Conservation (phyloP, 2,888 invertebrate genomes). For the Mallateleia sp. region DNA sequence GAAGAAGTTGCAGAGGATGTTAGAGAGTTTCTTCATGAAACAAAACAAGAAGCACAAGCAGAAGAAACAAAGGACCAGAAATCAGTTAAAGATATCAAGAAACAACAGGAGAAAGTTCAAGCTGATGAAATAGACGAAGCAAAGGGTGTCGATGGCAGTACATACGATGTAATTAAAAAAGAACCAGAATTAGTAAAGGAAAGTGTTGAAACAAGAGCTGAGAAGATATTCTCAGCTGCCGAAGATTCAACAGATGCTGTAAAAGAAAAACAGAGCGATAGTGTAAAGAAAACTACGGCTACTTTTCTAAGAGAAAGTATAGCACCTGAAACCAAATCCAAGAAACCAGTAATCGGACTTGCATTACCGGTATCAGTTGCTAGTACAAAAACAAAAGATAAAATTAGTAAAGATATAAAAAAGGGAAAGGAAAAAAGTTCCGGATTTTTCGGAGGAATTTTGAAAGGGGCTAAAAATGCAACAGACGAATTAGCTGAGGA, state of each 20-base stretch:
- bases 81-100: slow-evolving; percentile 64
- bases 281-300: slow-evolving; percentile 16
- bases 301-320: no score
- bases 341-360: slow-evolving; percentile 57
- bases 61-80: slow-evolving; percentile 51
- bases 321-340: slow-evolving; percentile 29
- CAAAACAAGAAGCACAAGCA: slow-evolving; percentile 64
- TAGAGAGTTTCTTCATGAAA: slow-evolving; percentile 87
- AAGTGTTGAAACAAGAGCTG: no score
- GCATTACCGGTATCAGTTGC: no score
- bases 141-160: no score
- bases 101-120: slow-evolving; percentile 60
- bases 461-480: slow-evolving; percentile 76
- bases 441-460: slow-evolving; percentile 82
- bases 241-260: no score
- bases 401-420: slow-evolving; percentile 68
- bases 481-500: slow-evolving; percentile 52
- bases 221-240: no score
- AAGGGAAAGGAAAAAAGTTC: slow-evolving; percentile 73
- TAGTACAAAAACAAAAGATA: slow-evolving; percentile 24
- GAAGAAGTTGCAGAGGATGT: slow-evolving; percentile 56
- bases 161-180: no score
- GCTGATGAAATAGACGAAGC: no score
- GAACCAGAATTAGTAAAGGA: no score
- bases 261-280: no score